Base-by-base conservation (phyloP, 2,888 invertebrate genomes). In the Amphipyra tragopoginis region DNA sequence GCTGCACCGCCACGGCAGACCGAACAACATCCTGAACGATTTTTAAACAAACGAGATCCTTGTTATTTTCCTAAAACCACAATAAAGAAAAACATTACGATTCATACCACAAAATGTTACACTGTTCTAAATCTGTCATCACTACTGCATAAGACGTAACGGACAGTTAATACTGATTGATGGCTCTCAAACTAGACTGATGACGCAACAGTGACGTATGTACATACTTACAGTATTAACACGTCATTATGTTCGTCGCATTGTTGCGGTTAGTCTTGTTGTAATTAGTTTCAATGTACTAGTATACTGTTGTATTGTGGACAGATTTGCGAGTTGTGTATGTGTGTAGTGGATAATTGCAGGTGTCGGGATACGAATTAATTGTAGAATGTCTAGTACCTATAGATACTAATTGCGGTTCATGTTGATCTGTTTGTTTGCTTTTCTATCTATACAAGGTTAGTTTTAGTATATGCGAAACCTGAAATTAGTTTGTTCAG, bases 121-220 rank as follows among this genome's bases (percentile, higher is more conserved):
- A 34, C 34, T 59, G 47, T 33, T 47, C 51, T 45, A 58, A 57
- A 52, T 63, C 59, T 55, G 61, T 78, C 65, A 47, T 43, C 61
- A 62, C 52, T 44, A 52, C 33, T 63, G 61, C 51, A 42, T 14
- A 51, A 50, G 45, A 33, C 48, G 53, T 67, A 68, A 66, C 56
- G 48, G 40, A 55, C 39, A 62, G 61, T 78, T 76, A 71, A 75
- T 78, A 63, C 67, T 65, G 75, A 78, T 76, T 76, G 72, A 76
- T 76, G 6, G 55, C 45, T 38, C 40, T 42, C 50, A 6, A 21
- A 21, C 49, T 29, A 57, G 66, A 50, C 50, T 59, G 71, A 78
- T 76, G 79, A 76, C 75, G 75, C 67, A 65, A 48, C 45, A 45
- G 14, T 77, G 75, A 57, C 63, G 63, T 77, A 69, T 71, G 51